Evolutionary conservation across 64 coral and sea anemone species (phyloP).

Genomic region (Acropora yongei): DNA sequence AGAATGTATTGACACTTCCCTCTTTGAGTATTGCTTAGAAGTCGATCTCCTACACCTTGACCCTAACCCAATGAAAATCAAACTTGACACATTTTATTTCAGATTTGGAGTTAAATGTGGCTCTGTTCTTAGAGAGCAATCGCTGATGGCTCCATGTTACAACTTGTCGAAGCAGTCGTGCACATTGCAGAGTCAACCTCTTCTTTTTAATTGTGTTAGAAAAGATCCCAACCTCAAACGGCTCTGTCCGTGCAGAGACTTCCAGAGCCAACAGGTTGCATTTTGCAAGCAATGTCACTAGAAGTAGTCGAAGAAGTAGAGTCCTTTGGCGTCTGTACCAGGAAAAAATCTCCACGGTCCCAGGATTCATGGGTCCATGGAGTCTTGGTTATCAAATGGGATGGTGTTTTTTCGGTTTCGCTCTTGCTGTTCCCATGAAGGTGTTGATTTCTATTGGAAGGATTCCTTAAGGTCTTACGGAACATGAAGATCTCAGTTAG

Average conservation of each 20-base stretch:
- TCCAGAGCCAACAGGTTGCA: constrained; percentile 80
- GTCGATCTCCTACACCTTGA: too few species aligned
- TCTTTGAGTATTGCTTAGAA: too few species aligned
- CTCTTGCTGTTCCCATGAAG: too few species aligned
- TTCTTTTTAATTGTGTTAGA: constrained; percentile 81
- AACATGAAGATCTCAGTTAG: too few species aligned
- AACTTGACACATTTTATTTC: not conserved
- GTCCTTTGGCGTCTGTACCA: not conserved
- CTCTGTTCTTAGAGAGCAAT: constrained; percentile 3
- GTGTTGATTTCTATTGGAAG: too few species aligned
- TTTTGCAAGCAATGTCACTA: constrained; percentile 79
- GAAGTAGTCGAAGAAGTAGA: not conserved
- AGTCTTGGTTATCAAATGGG: not conserved
- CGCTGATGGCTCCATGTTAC: constrained; percentile 68
- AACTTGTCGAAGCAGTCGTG: constrained; percentile 27
- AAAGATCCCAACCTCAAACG: constrained; percentile 47
- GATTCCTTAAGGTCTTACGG: too few species aligned
- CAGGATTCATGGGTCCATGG: not conserved
- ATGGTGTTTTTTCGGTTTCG: not conserved
- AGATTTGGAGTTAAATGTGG: constrained; percentile 68
- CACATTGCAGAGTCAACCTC: constrained; percentile 69
- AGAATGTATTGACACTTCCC: too few species aligned
- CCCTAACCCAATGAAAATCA: not conserved
- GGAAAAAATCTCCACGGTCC: not conserved
- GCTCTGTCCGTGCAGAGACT: constrained; percentile 87